Evolutionary conservation across 2,797 vertebrate genomes (phyloP).

Genomic region (Oreochromis mossambicus): DNA sequence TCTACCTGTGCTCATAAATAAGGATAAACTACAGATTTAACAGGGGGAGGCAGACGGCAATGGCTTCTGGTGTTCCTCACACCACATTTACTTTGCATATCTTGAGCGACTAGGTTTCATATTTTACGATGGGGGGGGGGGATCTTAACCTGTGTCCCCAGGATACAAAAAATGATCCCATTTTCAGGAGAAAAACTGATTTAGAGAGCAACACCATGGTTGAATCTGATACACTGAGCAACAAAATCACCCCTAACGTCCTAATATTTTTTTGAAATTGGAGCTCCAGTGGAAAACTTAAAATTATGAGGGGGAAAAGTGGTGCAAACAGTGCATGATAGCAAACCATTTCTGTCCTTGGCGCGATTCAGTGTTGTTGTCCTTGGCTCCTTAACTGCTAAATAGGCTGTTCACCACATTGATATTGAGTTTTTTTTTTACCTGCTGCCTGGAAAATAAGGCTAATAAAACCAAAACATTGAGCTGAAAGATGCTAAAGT

Average conservation of each 20-base stretch:
- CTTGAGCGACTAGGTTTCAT: background rate
- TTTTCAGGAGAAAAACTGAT: background rate
- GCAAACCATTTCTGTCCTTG: background rate
- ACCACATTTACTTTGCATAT: slow-evolving; percentile 2
- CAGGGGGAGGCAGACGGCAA: background rate
- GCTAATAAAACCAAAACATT: background rate
- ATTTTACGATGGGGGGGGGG: background rate
- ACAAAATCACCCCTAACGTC: background rate
- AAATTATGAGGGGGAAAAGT: background rate
- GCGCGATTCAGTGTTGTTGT: background rate
- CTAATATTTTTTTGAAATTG: background rate
- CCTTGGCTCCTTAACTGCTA: background rate
- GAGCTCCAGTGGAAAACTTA: background rate
- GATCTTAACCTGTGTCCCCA: background rate
- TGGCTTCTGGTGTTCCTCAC: background rate
- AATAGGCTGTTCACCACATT: background rate
- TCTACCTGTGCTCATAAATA: slow-evolving; percentile 41
- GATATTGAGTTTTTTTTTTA: background rate
- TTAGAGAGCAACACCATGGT: background rate
- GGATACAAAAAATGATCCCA: background rate
- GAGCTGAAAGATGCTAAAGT: background rate
- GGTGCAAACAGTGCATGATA: background rate
- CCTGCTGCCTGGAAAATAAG: background rate
- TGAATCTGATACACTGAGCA: background rate
- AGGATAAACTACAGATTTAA: slow-evolving; percentile 20